These are phyloP conservation scores for Solenodon paradoxus DNA, from an alignment of 2,113 vertebrate genomes.

Conservation along the genomic window DNA sequence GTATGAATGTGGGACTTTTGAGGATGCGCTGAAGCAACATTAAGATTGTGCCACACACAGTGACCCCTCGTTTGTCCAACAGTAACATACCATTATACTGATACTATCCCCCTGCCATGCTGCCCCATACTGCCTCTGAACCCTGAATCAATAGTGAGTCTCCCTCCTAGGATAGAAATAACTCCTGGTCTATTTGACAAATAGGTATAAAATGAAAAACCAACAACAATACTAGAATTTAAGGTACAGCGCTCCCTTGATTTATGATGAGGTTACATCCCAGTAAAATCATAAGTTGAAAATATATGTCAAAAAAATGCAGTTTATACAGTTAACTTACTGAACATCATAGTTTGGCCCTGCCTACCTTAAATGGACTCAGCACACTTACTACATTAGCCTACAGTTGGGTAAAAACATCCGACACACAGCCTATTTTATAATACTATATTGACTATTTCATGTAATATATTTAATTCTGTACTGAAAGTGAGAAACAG, in stretches of 20 bases:
- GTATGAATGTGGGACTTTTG: background rate
- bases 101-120: no score
- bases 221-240: background rate
- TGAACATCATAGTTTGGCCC: background rate
- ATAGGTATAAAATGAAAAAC: background rate
- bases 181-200: background rate
- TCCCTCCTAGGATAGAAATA: background rate
- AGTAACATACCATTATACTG: background rate
- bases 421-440: background rate
- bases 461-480: background rate
- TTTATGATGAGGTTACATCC: background rate
- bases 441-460: background rate
- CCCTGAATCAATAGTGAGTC: background rate
- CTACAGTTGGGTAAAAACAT: background rate
- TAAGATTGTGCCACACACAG: background rate
- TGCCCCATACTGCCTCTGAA: background rate
- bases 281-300: background rate
- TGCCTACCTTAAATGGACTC: background rate
- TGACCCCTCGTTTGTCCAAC: background rate
- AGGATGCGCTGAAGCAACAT: background rate
- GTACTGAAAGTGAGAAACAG: background rate
- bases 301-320: background rate
- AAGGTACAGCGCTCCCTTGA: background rate
- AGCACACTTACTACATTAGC: background rate
- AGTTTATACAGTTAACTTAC: background rate